Evolutionary conservation across 2,888 invertebrate genomes (phyloP), one percentile per base, ranked within the genome.

Genomic region (Calameuta pallipes): DNA sequence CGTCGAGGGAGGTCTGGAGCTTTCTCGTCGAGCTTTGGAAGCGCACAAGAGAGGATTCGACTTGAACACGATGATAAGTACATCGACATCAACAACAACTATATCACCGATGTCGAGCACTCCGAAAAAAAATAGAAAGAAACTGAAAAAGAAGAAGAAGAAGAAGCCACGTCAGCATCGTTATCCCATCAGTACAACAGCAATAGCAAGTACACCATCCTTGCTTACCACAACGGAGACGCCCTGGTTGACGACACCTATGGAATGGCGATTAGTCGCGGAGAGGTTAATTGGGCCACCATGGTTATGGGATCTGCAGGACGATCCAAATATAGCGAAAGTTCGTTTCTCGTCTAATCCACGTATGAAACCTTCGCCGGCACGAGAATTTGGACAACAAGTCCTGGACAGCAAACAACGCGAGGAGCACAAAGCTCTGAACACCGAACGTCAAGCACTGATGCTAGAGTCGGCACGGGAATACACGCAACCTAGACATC

Each of bases 191-290:
- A 79, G 79, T 11, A 73, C 82, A 34, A 75, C 75, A 35, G 69
- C 83, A 34, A 71, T 71, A 12, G 37, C 82, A 71, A 82, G 75
- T 1, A 75, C 77, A n/a, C 37, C 76, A 6, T 71, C 82, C 34
- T 68, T 79, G 68, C 79, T 83, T 23, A 78, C 82, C 30, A 87
- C 84, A n/a, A 84, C 85, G 0, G 82, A 81, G n/a, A 75, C 84
- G 6, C 79, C 83, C 9, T 83, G 83, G 83, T 80, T 80, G 31
- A 81, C 82, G 69, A 83, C 85, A n/a, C 82, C 84, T 1, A 82
- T 84, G 6, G 86, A 86, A 34, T 89, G 89, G 89, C 85, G 87
- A 31, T 80, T 88, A 34, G 85, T 88, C 11, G 87, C 88, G 1
- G 88, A 89, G 56, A 81, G 85, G 68, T 76, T 89, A 15, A 87